Evolutionary conservation across 1,140 invertebrate species (phyloP), one percentile per base, ranked within the genome.

Genomic region (Archegozetes longisetosus): DNA sequence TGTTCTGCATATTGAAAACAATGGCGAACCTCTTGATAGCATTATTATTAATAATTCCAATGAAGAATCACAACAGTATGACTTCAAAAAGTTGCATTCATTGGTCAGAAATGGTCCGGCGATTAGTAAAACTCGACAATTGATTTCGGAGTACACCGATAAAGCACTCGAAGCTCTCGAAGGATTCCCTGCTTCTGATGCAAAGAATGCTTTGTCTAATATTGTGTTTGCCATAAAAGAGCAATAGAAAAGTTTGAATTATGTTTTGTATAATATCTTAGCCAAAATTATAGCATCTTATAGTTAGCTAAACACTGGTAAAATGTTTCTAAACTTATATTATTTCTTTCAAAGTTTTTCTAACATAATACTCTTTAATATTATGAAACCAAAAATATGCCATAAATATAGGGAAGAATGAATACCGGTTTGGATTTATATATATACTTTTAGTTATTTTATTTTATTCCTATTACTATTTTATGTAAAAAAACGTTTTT

Each of bases 61-160:
- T 17, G 14, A 57, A 53, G 3, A 32, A 57, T 50, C 14, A 53
- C 12, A 32, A 53, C 46, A 14, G 14, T 23, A 28, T n/a, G 50
- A 24, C 14, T 52, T 22, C 2, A 52, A 52, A 22, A 52, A 23
- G 24, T 14, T 52, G 24, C n/a, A 52, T 52, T 2, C 24, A 12
- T 14, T 23, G 24, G 20, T 50, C 49, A 50, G 14, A 22, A 52
- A 52, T 25, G 24, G 20, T 2, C 50, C 2, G 50, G 50, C 24
- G 24, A 52, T 91, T 53, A 78, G 80, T 65, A 75, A 82, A 66
- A 85, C 86, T 6, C 82, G 84, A 71, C 75, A 80, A 47, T 69
- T 89, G 29, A 85, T 88, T 67, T 76, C 78, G 47, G 79, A 84
- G 64, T 86, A 89, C 74, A 85, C 84, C 17, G 73, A 79, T 22